These are phyloP conservation scores for Picus viridis DNA, from an alignment of 2,797 vertebrate species.

Conservation along the genomic window DNA sequence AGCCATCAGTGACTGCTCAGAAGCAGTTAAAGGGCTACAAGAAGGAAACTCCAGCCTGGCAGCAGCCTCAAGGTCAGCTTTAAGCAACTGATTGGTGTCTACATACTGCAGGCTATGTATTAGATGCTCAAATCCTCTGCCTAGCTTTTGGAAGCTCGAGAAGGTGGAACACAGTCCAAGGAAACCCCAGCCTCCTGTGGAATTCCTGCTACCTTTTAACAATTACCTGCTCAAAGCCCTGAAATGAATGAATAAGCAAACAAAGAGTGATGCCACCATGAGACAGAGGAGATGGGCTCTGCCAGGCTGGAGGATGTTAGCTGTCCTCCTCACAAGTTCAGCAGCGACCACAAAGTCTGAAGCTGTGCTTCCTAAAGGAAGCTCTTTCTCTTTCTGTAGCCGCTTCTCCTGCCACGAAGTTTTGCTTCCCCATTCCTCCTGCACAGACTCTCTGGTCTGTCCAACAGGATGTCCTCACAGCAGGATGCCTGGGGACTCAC, in stretches of 20 bases:
- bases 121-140: neutral
- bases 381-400: neutral
- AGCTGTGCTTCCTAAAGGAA: neutral
- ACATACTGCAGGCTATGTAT: neutral
- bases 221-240: neutral
- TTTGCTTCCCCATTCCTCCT: neutral
- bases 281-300: neutral
- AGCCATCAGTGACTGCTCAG: neutral
- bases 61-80: neutral
- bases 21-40: neutral
- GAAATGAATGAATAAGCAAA: neutral
- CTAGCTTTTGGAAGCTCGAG: neutral
- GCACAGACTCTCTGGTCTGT: neutral
- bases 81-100: neutral
- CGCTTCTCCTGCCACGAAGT: neutral
- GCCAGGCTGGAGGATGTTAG: neutral
- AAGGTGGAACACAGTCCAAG: neutral
- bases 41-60: neutral
- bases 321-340: neutral
- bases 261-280: neutral
- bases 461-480: neutral
- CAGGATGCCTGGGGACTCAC: neutral
- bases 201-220: neutral
- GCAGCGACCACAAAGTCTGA: neutral
- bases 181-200: neutral